phyloP scores from a whole-genome alignment of 2,888 invertebrate species.

The Eupithecia centaureata region DNA sequence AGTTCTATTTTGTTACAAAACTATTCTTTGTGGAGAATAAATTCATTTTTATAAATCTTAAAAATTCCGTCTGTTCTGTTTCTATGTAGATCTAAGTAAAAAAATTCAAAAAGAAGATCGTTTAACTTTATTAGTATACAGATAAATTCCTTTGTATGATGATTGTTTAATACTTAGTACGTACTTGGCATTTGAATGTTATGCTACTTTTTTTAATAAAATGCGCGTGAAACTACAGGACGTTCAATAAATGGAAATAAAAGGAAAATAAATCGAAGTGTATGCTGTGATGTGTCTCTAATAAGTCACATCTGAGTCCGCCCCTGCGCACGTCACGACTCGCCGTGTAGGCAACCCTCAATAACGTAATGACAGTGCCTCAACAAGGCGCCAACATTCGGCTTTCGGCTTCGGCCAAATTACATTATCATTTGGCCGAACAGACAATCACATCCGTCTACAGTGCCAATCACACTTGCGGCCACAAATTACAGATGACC shows the following conservation, averaged over 20 bases:
- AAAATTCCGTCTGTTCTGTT: background rate
- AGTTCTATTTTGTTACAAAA: background rate
- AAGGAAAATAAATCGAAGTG: background rate
- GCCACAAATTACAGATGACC: conserved; percentile 39
- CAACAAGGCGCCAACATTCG: conserved; percentile 79
- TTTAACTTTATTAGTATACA: too few relatives aligned
- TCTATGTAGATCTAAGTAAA: background rate
- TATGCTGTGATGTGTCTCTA: background rate
- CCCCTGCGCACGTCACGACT: conserved; percentile 59
- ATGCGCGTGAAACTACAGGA: background rate
- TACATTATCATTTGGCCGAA: conserved; percentile 76
- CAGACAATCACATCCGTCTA: conserved; percentile 59
- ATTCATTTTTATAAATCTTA: background rate
- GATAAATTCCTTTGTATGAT: too few relatives aligned
- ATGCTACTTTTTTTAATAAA: background rate
- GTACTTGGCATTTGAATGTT: too few relatives aligned
- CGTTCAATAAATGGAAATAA: too few relatives aligned
- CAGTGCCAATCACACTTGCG: conserved; percentile 38
- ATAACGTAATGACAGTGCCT: conserved; percentile 69
- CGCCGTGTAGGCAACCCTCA: conserved; percentile 60
- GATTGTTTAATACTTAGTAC: too few relatives aligned
- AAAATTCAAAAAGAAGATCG: too few relatives aligned
- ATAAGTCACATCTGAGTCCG: conserved; percentile 45
- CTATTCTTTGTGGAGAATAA: background rate
- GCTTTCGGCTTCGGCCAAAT: conserved; percentile 67